A percentile compares a stretch with the other conserved stretches of the same genome.
phyloP scores from a whole-genome alignment of 2,888 invertebrate genomes.

The Brachylomia viminalis region DNA sequence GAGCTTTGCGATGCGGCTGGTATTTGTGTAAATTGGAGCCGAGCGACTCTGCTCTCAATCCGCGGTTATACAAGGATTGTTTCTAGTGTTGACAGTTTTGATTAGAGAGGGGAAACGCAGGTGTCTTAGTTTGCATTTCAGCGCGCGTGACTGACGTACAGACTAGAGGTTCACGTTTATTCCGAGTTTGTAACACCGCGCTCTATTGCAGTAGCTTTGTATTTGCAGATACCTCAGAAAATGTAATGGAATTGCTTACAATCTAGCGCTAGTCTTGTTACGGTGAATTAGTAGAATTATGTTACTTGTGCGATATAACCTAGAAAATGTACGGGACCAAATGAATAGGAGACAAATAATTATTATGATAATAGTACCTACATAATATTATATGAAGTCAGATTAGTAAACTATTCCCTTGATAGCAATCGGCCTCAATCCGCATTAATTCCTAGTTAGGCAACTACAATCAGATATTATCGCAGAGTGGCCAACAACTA shows the following conservation, averaged over 20 bases:
- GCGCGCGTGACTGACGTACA: constrained; percentile 62
- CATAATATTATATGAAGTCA: constrained; percentile 5
- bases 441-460: constrained; percentile 38
- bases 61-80: constrained; percentile 59
- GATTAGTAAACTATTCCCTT: constrained; percentile 29
- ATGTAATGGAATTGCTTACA: constrained; percentile 54
- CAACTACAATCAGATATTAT: constrained; percentile 30
- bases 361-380: neutral
- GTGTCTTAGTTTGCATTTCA: constrained; percentile 67
- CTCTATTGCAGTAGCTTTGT: constrained; percentile 43
- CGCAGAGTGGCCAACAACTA: constrained; percentile 8
- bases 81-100: constrained; percentile 67
- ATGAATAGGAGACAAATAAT: neutral
- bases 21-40: constrained; percentile 62
- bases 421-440: constrained; percentile 42
- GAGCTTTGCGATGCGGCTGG: constrained; percentile 57
- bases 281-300: constrained; percentile 11
- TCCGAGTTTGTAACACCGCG: constrained; percentile 42
- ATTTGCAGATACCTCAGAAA: constrained; percentile 42
- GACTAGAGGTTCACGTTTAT: constrained; percentile 50
- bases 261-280: constrained; percentile 29
- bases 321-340: neutral
- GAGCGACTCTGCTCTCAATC: constrained; percentile 58
- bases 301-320: constrained; percentile 1
- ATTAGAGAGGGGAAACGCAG: constrained; percentile 66